Base-by-base conservation (phyloP, 2,888 invertebrate genomes). In the Latrodectus elegans region DNA sequence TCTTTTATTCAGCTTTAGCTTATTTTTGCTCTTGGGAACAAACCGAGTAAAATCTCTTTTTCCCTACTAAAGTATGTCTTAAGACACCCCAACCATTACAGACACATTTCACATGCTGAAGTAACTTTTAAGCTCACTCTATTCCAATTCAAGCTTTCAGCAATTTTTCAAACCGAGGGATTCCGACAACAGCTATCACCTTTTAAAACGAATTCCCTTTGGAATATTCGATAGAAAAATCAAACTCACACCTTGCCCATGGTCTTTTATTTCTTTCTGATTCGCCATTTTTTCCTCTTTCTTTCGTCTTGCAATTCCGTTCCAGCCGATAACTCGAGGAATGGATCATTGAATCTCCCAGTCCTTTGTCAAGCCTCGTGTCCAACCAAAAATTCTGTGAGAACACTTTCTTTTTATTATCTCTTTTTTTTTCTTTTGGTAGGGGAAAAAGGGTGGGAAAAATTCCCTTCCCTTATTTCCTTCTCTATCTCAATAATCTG, bases 401-500 rank as follows among this genome's bases (percentile, higher is more conserved):
- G 76, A 83, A 71, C 76, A 60, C 22, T 49, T 68, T 60, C 73
- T 52, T 75, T 26, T 51, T 65, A 71, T 64, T 80, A 10, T 73
- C 65, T 53, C 22, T 26, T 52, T 52, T 26, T 52, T 52, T 17
- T 51, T 67, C 38, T 38, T 38, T 38, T 38, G 4, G 38, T 38
- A 38, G 38, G 38, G 38, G 38, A 38, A 38, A 70, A 26, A 22
- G 51, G 51, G 51, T 52, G 17, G 60, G n/a, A 60, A n/a, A 60
- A 60, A n/a, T 60, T 60, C 60, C n/a, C 60, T 6, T 15, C 14
- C 60, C 60, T 38, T 38, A 79, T 70, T 79, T 26, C 17, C 77
- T 64, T 83, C 76, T 83, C 76, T 72, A 84, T 77, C 84, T 84
- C 84, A 84, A 84, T 78, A 84, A 84, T 84, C 77, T 84, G 78